Evolutionary conservation across 2,888 invertebrate genomes (phyloP).

Genomic region (Meta bourneti): DNA sequence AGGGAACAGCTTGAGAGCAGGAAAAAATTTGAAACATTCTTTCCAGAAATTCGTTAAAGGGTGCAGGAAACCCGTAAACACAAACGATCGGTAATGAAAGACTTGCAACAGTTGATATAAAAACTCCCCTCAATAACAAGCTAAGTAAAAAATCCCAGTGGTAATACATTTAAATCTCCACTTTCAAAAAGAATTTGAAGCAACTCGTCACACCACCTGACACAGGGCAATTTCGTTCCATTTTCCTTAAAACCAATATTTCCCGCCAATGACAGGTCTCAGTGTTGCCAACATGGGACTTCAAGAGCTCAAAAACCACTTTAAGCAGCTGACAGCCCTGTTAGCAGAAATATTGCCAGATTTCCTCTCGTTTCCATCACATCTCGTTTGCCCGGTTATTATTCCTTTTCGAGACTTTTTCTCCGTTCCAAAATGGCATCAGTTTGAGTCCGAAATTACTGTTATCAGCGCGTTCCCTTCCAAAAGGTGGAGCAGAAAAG

Average conservation of each 20-base stretch:
- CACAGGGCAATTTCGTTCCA: conserved; percentile 22
- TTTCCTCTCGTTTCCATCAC: conserved; percentile 19
- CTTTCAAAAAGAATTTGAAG: neutral
- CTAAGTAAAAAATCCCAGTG: neutral
- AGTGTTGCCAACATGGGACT: neutral
- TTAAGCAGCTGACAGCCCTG: neutral
- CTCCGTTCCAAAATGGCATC: conserved; percentile 15
- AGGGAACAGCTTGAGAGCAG: no score
- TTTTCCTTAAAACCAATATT: conserved; percentile 19
- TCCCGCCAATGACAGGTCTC: conserved; percentile 28
- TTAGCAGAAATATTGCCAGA: neutral
- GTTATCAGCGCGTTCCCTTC: conserved; percentile 43
- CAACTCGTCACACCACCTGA: conserved; percentile 9
- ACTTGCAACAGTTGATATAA: neutral
- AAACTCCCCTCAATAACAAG: neutral
- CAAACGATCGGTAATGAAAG: neutral
- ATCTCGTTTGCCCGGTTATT: conserved; percentile 12
- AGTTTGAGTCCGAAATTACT: conserved; percentile 46
- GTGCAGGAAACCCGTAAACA: neutral
- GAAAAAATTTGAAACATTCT: no score
- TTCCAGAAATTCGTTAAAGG: no score
- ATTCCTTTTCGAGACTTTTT: conserved; percentile 4
- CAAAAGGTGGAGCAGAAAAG: conserved; percentile 11
- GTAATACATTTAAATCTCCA: conserved; percentile 35
- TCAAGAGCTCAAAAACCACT: conserved; percentile 19